Base-by-base conservation (phyloP, 92 coral and sea anemone genomes). In the Palythoa grandiflora region DNA sequence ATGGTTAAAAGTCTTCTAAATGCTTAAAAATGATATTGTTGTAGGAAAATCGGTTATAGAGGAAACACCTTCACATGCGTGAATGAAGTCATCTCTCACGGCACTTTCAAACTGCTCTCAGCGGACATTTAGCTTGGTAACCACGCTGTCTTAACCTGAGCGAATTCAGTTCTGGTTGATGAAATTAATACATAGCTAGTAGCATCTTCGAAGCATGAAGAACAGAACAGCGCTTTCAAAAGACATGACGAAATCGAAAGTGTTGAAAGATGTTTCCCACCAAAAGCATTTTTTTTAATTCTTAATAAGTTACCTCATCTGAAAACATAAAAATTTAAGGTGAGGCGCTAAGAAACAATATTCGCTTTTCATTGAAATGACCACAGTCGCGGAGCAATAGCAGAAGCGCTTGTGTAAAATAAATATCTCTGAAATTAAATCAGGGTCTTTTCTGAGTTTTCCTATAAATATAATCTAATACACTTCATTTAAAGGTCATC, bases 381-480 rank as follows among this genome's bases (percentile, higher is more conserved):
- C 38, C 68, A 78, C 83, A 76, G 36, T 57, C 16, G 65, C 65
- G 38, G 81, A 77, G 65, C 15, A 35, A 77, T 77, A 71, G 83
- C 83, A 53, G 83, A 78, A 78, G 48, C 37, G 71, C 71, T 78
- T 78, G 71, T 28, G 83, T 78, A 54, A 78, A 78, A 78, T 78
- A 78, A 57, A 37, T 55, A 78, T 78, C 83, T 77, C 55, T 78
- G 83, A 79, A 9, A 2, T 79, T 37, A 60, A 79, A 79, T 79
- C 71, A 79, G 84, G 71, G 72, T 60, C 84, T 79, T 79, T 71
- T 79, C 84, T 13, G 84, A 79, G 84, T 79, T 79, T 79, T 79
- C 21, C 20, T 60, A n/a, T 79, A 79, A 0, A 57, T 9, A 79
- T 79, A 79, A 35, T 16, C 84, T 2, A 79, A 13, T 15, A 2